These are phyloP conservation scores for Hippoglossus stenolepis DNA, from an alignment of 2,113 vertebrate genomes.

Conservation along the genomic window DNA sequence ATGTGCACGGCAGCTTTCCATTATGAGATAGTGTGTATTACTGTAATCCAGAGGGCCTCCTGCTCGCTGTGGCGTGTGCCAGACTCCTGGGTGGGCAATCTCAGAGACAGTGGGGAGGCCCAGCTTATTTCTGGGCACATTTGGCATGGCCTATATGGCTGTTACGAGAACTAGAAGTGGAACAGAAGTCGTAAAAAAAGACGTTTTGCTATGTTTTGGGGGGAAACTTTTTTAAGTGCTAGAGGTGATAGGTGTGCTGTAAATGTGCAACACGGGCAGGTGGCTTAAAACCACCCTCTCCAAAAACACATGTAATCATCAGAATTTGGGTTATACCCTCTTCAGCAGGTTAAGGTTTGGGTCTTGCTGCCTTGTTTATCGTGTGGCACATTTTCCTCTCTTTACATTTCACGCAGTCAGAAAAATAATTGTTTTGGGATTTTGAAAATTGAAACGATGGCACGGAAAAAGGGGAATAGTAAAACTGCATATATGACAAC, in stretches of 20 bases:
- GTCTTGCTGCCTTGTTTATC: background rate
- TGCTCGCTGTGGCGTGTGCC: constrained; percentile 81
- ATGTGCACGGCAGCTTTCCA: constrained; percentile 80
- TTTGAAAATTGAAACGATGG: too few relatives aligned
- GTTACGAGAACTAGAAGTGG: constrained; percentile 82
- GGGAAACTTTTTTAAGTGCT: constrained; percentile 61
- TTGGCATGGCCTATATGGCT: constrained; percentile 86
- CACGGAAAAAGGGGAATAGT: too few relatives aligned
- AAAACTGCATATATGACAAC: background rate
- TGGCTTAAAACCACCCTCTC: background rate
- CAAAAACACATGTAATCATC: background rate
- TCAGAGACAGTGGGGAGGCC: constrained; percentile 85
- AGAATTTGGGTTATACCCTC: constrained; percentile 1
- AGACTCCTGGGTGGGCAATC: constrained; percentile 87
- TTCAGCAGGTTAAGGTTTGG: background rate
- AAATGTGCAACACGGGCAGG: background rate
- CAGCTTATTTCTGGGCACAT: constrained; percentile 86
- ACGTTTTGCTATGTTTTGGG: constrained; percentile 53
- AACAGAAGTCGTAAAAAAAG: constrained; percentile 82
- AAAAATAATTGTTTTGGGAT: too few relatives aligned
- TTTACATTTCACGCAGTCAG: background rate
- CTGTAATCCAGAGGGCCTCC: constrained; percentile 84
- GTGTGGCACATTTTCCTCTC: background rate
- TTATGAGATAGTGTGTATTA: constrained; percentile 84
- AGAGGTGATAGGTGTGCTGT: constrained; percentile 38